These are phyloP conservation scores for Lathronympha strigana DNA, from an alignment of 2,888 invertebrate genomes.

Conservation along the genomic window DNA sequence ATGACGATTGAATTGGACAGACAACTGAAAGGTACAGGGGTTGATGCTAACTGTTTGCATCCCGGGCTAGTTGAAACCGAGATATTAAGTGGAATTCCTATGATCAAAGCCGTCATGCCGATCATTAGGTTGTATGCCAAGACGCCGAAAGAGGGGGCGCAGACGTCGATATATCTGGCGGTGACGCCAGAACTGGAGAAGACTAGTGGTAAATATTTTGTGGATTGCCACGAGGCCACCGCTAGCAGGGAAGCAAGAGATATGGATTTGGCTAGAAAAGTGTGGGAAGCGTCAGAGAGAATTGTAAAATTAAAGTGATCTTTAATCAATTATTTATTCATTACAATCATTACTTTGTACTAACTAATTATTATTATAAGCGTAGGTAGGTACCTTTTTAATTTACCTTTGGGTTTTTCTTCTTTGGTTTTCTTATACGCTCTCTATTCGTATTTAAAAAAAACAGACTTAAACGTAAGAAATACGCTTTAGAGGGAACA, in stretches of 20 bases:
- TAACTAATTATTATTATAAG: no score
- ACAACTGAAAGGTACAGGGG: constrained; percentile 86
- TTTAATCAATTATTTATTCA: no score
- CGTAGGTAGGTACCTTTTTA: no score
- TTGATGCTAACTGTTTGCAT: constrained; percentile 91
- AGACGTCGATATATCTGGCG: constrained; percentile 73
- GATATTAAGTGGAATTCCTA: background rate
- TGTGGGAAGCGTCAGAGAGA: constrained; percentile 80
- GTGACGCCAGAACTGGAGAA: constrained; percentile 69
- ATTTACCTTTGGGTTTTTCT: no score
- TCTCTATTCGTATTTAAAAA: no score
- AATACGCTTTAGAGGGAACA: no score
- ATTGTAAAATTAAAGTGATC: constrained; percentile 43
- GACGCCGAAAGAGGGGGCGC: constrained; percentile 42
- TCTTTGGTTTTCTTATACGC: no score
- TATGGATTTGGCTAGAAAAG: constrained; percentile 57
- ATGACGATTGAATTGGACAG: constrained; percentile 89
- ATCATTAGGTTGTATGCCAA: constrained; percentile 24
- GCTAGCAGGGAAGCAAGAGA: constrained; percentile 70
- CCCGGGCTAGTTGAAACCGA: constrained; percentile 91
- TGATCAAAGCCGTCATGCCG: constrained; percentile 4
- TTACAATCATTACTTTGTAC: no score
- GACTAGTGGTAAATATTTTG: constrained; percentile 83
- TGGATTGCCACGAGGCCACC: constrained; percentile 68
- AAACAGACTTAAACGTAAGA: no score